Evolutionary conservation across 2,113 vertebrate genomes (phyloP).

Genomic region (Menura novaehollandiae): DNA sequence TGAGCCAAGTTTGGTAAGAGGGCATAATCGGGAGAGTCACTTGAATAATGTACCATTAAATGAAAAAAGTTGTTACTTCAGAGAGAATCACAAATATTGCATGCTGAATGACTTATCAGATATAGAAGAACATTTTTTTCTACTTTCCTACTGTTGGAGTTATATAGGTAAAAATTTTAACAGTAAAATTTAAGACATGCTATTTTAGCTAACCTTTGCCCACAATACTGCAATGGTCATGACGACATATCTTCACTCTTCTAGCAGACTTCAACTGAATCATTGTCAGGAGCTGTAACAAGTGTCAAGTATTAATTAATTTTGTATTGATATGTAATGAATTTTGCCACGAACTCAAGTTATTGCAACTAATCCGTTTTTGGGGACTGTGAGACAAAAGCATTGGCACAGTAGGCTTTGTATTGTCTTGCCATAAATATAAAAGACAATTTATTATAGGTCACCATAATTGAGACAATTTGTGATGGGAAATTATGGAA

Average conservation of each 20-base stretch:
- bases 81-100: neutral
- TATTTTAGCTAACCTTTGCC: neutral
- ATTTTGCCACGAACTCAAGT: neutral
- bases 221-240: neutral
- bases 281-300: neutral
- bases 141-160: neutral
- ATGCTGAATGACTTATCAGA: neutral
- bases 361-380: neutral
- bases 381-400: neutral
- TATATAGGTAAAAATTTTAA: neutral
- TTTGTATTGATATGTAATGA: neutral
- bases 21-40: neutral
- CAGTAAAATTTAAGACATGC: neutral
- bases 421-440: neutral
- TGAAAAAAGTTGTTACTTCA: neutral
- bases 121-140: neutral
- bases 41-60: neutral
- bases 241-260: neutral
- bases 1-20: neutral
- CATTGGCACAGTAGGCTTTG: neutral
- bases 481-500: neutral
- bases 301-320: neutral
- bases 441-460: neutral
- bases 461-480: neutral
- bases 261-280: neutral